Base-by-base conservation (phyloP, 2,113 vertebrate genomes). In the Illadopsis cleaveri region DNA sequence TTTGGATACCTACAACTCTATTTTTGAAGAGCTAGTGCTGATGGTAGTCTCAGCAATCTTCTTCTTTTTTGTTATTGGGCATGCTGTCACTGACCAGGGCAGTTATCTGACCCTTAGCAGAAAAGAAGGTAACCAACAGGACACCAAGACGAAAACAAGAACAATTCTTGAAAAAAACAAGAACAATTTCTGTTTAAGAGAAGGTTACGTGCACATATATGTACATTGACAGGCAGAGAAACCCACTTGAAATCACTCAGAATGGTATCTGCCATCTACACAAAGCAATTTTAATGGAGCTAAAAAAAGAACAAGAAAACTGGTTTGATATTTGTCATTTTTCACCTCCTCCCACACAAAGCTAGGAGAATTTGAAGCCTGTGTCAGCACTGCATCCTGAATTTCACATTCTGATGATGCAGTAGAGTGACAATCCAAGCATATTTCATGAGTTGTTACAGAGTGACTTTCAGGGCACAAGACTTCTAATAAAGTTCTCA, bases 161-260 rank as follows among this genome's bases (percentile, higher is more conserved):
- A 40, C 17, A 61, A 5, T 48, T 50, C 2, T 42, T 70, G 8
- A 30, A 31, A 80, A 57, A 66, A 57, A 3, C 12, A 88, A 72
- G 17, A 35, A 38, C 17, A 61, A 5, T 48, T 70, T 35, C 4
- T 3, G 2, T 71, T 82, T 87, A 53, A 64, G 18, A 48, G 28
- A 83, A 56, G 5, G 2, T 2, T 69, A 50, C 0, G 0, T 44
- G 3, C 38, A 66, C 1, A 0, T 54, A 15, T 12, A 31, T 1
- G 4, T 23, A 31, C 5, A 25, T 2, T 64, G 19, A 28, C 7
- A 21, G 20, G 5, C 15, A 42, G 13, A 82, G 15, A 47, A 44
- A 51, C 10, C 4, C 30, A 2, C 5, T 3, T 65, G 37, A 48
- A 76, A 65, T 6, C 14, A 62, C 18, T 56, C 4, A 77, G 27